phyloP scores from a whole-genome alignment of 2,113 vertebrate species.

The Oreotrochilus melanogaster region DNA sequence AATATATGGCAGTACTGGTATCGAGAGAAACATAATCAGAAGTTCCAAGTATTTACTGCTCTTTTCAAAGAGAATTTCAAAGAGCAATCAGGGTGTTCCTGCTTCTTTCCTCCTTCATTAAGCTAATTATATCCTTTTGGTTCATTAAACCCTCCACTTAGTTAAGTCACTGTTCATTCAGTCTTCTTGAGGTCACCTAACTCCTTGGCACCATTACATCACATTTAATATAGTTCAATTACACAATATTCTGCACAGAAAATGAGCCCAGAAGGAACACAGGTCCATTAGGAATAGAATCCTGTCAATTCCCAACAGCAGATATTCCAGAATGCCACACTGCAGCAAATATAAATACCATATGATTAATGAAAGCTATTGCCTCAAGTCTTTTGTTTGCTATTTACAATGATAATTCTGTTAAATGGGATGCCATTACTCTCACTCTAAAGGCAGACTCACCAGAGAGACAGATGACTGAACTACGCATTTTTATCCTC shows the following conservation, averaged over 20 bases:
- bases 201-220: not conserved
- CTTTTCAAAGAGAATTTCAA: not conserved
- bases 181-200: not conserved
- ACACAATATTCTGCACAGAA: not conserved
- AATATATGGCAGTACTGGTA: not conserved
- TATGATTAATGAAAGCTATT: not conserved
- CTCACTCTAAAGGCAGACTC: not conserved
- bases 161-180: not conserved
- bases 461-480: not conserved
- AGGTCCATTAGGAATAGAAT: not conserved
- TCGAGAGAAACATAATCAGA: not conserved
- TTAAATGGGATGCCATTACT: not conserved
- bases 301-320: not conserved
- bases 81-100: not conserved
- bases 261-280: not conserved
- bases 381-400: not conserved
- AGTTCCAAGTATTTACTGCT: not conserved
- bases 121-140: not conserved
- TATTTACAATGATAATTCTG: not conserved
- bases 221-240: not conserved
- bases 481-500: not conserved
- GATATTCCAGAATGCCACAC: not conserved
- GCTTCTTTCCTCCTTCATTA: constrained; percentile 7
- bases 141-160: not conserved
- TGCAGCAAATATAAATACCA: rapidly evolving